Base-by-base conservation (phyloP, 1,140 invertebrate genomes). In the Idris sp. region DNA sequence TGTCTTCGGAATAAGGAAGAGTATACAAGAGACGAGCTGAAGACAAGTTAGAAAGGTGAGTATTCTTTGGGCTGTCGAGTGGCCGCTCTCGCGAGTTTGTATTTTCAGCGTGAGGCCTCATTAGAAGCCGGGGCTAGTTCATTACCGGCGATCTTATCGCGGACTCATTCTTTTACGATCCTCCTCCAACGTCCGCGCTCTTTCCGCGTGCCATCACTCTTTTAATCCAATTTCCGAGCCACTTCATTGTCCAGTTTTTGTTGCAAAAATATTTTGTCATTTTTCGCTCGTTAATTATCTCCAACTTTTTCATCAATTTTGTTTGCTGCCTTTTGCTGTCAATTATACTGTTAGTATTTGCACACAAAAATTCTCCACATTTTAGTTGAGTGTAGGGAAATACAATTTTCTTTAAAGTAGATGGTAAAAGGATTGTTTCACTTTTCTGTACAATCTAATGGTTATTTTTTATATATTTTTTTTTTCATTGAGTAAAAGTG, bases 141-240 rank as follows among this genome's bases (percentile, higher is more conserved):
- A 76, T 76, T 76, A 79, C 69, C 74, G 51, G 51, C 62, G 69
- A 79, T 79, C 77, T 78, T 79, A 79, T 74, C 77, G 59, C 46
- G 69, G 36, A 68, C 61, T 76, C 74, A 76, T 71, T 76, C 64
- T 76, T 71, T 76, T 59, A 41, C 53, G 40, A 43, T 28, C 65
- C 64, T 65, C 53, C 59, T 59, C 43, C 53, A 49, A 51, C 31
- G 48, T 56, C 53, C 18, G 59, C 65, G 61, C 56, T 69, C 59
- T 49, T 74, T 56, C 49, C 62, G 53, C 49, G 19, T 56, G 53
- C 44, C 48, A 25, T n/a, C 40, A 31, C 33, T 46, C 41, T 38
- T 40, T 62, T 62, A 40, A 51, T 40, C 44, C 25, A 62, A 14
- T 62, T 62, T 51, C 33, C 44, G 2, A 6, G 4, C 35, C 25